Evolutionary conservation across 1,140 invertebrate species (phyloP).

Genomic region (Ceratina calcarata): DNA sequence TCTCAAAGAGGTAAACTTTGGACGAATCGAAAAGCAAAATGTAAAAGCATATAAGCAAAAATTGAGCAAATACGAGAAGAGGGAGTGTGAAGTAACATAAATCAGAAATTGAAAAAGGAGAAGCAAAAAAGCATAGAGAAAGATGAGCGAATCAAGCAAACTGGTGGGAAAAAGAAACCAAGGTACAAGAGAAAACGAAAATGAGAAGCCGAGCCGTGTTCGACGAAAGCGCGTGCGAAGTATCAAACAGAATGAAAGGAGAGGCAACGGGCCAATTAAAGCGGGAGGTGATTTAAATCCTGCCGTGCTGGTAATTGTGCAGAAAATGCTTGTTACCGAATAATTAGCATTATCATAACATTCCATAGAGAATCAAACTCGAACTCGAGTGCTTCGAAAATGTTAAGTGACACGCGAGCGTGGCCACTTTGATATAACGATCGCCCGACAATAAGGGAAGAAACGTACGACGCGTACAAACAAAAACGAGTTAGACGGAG

Average conservation of each 20-base stretch:
- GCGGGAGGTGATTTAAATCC: constrained; percentile 54
- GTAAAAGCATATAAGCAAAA: too few species aligned
- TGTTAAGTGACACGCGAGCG: constrained; percentile 2
- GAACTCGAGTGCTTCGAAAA: constrained; percentile 15
- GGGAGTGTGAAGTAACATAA: too few species aligned
- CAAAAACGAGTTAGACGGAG: constrained; percentile 16
- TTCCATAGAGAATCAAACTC: not conserved
- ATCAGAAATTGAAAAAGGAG: too few species aligned
- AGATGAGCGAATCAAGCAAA: too few species aligned
- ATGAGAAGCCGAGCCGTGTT: not conserved
- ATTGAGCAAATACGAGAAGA: too few species aligned
- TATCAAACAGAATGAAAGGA: not conserved
- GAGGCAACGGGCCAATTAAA: constrained; percentile 50
- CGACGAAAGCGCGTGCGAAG: not conserved
- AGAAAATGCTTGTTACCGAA: constrained; percentile 54
- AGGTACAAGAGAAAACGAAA: not conserved
- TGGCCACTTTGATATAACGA: constrained; percentile 51
- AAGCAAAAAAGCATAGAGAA: too few species aligned
- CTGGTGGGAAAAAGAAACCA: too few species aligned
- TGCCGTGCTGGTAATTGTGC: constrained; percentile 11
- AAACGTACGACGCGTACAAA: constrained; percentile 17
- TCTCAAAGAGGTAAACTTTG: too few species aligned
- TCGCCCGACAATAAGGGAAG: constrained; percentile 39
- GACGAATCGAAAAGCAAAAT: too few species aligned
- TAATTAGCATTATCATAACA: constrained; percentile 44